Base-by-base conservation (phyloP, 1,140 invertebrate genomes). In the Nasonia giraulti region DNA sequence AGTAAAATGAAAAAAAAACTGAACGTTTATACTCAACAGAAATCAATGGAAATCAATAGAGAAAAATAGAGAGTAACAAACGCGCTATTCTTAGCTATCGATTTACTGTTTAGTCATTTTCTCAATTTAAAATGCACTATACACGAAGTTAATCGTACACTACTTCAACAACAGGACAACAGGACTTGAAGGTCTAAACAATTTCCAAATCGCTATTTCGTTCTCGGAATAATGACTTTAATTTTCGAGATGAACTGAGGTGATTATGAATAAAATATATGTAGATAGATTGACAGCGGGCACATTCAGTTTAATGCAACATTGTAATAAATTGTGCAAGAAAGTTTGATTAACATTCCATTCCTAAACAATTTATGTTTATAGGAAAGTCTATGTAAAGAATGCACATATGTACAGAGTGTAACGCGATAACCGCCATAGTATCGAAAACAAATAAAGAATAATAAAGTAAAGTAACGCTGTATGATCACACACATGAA, bases 311-410 rank as follows among this genome's bases (percentile, higher is more conserved):
- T 62, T 2, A 77, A 73, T 82, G 80, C 78, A 75, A 78, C 10
- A 85, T 23, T 37, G 66, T 27, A 82, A 73, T 69, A 78, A 14
- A 40, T 31, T 37, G 85, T 86, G 85, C 85, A 86, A 73, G n/a
- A 55, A 73, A 85, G n/a, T 62, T 55, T 50, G 20, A 75, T 74
- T 66, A 82, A 78, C 79, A 85, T 85, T 84, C 77, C 66, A 74
- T 84, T 81, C 31, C 31, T 80, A 82, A 76, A 85, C 20, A 73
- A 17, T 62, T 50, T 37, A 80, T 82, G 37, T 82, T 78, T n/a
- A 81, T 62, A 62, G 47, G 23, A 17, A 62, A 40, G 66, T 82
- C 62, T 33, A 71, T 31, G 27, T 27, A 12, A 31, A 31, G 12
- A 71, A 62, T 62, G 44, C 23, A 27, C 27, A 74, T 23, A 68